Conservation (phyloP, 2,888 invertebrate species). For the Malthinus flaveolus region DNA sequence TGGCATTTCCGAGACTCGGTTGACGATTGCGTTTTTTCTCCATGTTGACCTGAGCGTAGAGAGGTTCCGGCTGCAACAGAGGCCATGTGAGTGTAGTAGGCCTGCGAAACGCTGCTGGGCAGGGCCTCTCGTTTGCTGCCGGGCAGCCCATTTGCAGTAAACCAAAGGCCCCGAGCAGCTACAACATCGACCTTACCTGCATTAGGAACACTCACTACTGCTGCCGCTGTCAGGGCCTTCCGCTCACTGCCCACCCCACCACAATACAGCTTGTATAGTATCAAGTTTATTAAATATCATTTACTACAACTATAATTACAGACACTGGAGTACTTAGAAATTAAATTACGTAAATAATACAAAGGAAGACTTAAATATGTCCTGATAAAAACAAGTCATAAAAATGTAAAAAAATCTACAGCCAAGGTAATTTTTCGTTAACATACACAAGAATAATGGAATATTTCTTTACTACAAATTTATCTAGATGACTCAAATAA, state of each 20-base stretch:
- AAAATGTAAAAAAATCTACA: conserved; percentile 38
- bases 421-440: conserved; percentile 40
- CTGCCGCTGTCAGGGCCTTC: conserved; percentile 50
- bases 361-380: conserved; percentile 39
- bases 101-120: conserved; percentile 44
- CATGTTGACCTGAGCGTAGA: conserved; percentile 69
- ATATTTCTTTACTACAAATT: conserved; percentile 34
- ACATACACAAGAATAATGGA: conserved; percentile 33
- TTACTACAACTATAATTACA: conserved; percentile 40
- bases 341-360: conserved; percentile 31
- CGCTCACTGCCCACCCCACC: conserved; percentile 47
- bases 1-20: conserved; percentile 49
- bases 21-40: conserved; percentile 65
- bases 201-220: conserved; percentile 40
- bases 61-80: conserved; percentile 58
- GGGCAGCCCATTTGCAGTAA: conserved; percentile 47
- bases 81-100: conserved; percentile 31
- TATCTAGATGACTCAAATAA: conserved; percentile 33
- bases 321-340: conserved; percentile 35
- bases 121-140: conserved; percentile 53
- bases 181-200: conserved; percentile 53
- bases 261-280: conserved; percentile 45
- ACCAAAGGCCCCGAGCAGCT: conserved; percentile 56
- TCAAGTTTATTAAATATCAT: conserved; percentile 44
- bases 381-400: conserved; percentile 33